Percentiles rank a stretch among this genome's conserved stretches.
phyloP scores from a whole-genome alignment of 1,140 invertebrate genomes.

The Aporrectodea caliginosa region DNA sequence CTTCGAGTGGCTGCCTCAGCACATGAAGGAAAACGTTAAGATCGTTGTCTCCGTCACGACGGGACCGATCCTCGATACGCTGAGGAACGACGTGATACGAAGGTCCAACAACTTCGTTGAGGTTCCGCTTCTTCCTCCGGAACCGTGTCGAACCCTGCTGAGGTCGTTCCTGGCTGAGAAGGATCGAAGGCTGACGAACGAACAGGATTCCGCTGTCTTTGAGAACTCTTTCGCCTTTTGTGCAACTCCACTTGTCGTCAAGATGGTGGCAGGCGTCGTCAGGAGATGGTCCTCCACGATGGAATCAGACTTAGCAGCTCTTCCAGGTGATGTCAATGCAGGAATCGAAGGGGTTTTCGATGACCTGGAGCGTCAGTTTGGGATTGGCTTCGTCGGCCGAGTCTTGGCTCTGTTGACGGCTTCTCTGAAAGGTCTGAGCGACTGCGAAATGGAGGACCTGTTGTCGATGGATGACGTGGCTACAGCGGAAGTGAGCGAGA shows the following conservation, averaged over 20 bases:
- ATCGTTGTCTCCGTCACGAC: constrained; percentile 45
- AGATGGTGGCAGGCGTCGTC: constrained; percentile 80
- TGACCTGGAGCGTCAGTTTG: constrained; percentile 14
- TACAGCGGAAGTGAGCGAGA: constrained; percentile 10
- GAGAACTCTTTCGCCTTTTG: constrained; percentile 85
- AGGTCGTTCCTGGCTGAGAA: constrained; percentile 37
- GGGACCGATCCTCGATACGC: constrained; percentile 35
- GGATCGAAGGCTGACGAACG: constrained; percentile 51
- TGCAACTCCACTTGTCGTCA: constrained; percentile 93
- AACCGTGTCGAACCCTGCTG: constrained; percentile 40
- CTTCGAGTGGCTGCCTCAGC: constrained; percentile 46
- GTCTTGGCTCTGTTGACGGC: constrained; percentile 22
- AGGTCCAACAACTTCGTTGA: constrained; percentile 39
- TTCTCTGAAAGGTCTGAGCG: constrained; percentile 24
- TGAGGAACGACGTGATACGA: constrained; percentile 37
- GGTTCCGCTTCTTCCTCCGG: constrained; percentile 34
- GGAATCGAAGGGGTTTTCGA: constrained; percentile 21
- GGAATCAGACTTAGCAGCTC: constrained; percentile 75
- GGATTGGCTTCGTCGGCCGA: neutral
- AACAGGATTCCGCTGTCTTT: constrained; percentile 81
- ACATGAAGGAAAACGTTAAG: constrained; percentile 46
- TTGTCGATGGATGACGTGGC: constrained; percentile 27
- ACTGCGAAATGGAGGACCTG: constrained; percentile 28
- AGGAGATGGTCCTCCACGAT: constrained; percentile 82
- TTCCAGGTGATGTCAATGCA: constrained; percentile 63